phyloP scores from a whole-genome alignment of 2,888 invertebrate genomes.

The Epiblema foenella region DNA sequence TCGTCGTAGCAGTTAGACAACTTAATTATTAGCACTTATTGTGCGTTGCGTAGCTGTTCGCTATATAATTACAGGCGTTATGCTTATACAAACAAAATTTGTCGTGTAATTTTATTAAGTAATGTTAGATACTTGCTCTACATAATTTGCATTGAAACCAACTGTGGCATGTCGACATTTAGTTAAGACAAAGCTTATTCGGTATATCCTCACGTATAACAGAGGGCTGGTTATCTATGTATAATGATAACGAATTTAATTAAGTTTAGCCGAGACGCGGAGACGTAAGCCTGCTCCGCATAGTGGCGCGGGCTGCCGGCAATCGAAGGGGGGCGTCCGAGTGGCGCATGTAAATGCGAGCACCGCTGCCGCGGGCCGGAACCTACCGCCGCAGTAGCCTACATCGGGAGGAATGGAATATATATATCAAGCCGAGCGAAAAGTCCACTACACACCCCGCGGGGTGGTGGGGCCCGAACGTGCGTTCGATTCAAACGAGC shows the following conservation, averaged over 20 bases:
- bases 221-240: slow-evolving; percentile 38
- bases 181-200: slow-evolving; percentile 20
- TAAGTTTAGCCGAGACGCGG: slow-evolving; percentile 66
- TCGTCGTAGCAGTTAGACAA: background rate
- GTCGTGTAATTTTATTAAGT: too few relatives aligned
- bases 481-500: slow-evolving; percentile 84
- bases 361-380: slow-evolving; percentile 63
- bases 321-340: slow-evolving; percentile 60
- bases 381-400: slow-evolving; percentile 75
- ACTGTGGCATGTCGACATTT: background rate
- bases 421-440: slow-evolving; percentile 83
- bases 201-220: slow-evolving; percentile 37
- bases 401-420: slow-evolving; percentile 82
- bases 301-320: slow-evolving; percentile 47
- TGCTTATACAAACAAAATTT: too few relatives aligned
- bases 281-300: slow-evolving; percentile 51
- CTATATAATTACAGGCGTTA: too few relatives aligned
- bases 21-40: too few relatives aligned
- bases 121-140: background rate
- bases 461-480: slow-evolving; percentile 76
- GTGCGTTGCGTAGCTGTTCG: too few relatives aligned
- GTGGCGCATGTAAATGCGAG: slow-evolving; percentile 74
- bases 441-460: slow-evolving; percentile 82
- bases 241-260: slow-evolving; percentile 61
- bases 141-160: background rate